These are phyloP conservation scores for Meriones psammophilus DNA, from an alignment of 2,797 vertebrate species.

Conservation along the genomic window DNA sequence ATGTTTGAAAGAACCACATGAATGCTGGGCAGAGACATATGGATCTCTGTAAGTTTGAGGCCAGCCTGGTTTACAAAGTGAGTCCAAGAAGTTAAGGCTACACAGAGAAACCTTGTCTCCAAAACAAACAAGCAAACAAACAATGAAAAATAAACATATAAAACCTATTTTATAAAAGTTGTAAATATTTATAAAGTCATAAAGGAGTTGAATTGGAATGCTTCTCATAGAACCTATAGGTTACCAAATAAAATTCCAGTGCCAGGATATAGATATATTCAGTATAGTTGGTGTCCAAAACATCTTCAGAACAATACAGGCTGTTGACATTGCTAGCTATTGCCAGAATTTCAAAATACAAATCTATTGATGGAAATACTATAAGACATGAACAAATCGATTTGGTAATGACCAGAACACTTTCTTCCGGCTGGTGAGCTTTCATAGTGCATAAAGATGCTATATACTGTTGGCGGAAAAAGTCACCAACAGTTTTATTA, in stretches of 20 bases:
- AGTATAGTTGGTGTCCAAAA: neutral
- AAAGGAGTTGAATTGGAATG: neutral
- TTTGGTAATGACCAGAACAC: too few species aligned
- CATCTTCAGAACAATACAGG: neutral
- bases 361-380: neutral
- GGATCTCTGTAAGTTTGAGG: neutral
- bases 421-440: neutral
- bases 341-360: neutral
- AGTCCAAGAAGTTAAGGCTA: neutral
- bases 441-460: neutral
- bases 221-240: neutral
- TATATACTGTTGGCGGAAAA: neutral
- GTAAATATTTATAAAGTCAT: neutral
- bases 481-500: neutral
- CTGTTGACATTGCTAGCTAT: neutral
- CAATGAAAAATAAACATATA: neutral
- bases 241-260: neutral
- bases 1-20: neutral
- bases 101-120: too few species aligned
- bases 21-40: too few species aligned
- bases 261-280: neutral
- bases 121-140: neutral
- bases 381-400: neutral
- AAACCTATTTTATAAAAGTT: neutral
- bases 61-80: neutral